Evolutionary conservation across 2,888 invertebrate species (phyloP).

Genomic region (Temnothorax ravouxi): DNA sequence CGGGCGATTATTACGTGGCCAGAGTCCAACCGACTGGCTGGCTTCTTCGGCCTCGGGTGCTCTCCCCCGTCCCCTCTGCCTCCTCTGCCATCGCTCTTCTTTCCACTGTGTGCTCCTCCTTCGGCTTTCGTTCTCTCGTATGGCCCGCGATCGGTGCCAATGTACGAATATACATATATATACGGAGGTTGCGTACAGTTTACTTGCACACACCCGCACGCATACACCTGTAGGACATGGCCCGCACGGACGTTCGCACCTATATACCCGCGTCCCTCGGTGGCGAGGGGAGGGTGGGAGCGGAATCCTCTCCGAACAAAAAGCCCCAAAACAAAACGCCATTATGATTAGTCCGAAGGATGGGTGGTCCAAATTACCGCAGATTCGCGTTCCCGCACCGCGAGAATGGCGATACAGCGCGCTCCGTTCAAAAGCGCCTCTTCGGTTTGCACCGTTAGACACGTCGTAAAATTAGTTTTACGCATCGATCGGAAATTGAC

Average conservation of each 20-base stretch:
- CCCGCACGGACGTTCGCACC: slow-evolving; percentile 42
- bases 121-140: slow-evolving; percentile 55
- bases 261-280: slow-evolving; percentile 48
- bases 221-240: neutral
- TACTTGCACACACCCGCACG: slow-evolving; percentile 42
- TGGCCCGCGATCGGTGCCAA: neutral
- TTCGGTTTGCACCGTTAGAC: neutral
- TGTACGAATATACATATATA: slow-evolving; percentile 32
- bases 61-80: slow-evolving; percentile 5
- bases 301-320: slow-evolving; percentile 72
- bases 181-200: neutral
- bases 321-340: slow-evolving; percentile 83
- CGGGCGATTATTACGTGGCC: slow-evolving; percentile 86
- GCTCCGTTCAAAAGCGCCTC: neutral
- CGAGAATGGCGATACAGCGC: slow-evolving; percentile 55
- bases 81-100: slow-evolving; percentile 10
- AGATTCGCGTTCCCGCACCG: slow-evolving; percentile 74
- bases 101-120: slow-evolving; percentile 37
- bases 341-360: slow-evolving; percentile 83
- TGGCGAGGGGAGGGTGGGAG: slow-evolving; percentile 53
- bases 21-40: slow-evolving; percentile 76
- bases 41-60: slow-evolving; percentile 78
- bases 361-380: slow-evolving; percentile 85
- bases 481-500: slow-evolving; percentile 30
- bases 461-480: slow-evolving; percentile 51